Evolutionary conservation across 2,888 invertebrate species (phyloP), one percentile per base, ranked within the genome.

Genomic region (Drosophila quasianomalipes): DNA sequence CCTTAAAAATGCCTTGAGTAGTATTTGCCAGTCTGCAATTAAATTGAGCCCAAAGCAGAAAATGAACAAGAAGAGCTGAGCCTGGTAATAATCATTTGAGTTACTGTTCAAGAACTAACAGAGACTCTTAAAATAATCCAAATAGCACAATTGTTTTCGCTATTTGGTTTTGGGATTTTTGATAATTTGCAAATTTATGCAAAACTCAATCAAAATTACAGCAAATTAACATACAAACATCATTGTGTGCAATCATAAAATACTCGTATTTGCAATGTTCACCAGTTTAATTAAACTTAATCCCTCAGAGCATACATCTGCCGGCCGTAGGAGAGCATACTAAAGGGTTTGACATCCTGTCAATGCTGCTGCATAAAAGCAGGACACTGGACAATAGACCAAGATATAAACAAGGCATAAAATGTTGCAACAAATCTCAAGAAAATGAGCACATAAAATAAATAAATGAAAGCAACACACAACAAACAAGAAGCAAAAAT

Each of bases 241-340:
- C 51, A 37, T 4, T 64, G 54, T 77, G 61, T 65, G 58, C 62
- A 61, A 30, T 28, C 58, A 54, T 49, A 58, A 58, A 59, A 47
- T 55, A 55, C 54, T 55, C 51, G 59, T 60, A 60, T 76, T 74
- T 55, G 55, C 49, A 49, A 54, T 52, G 55, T 33, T 39, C 47
- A 49, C 44, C 59, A 82, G 71, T 82, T 85, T 85, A 87, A 89
- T 85, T 87, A 85, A 87, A 85, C 73, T 64, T 53, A 89, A 89
- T 82, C 47, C 74, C 69, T 49, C 16, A 7, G 35, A 65, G 66
- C 52, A 44, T 9, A 64, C 52, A 63, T 63, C 49, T 33, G 37
- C 10, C 9, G 19, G 31, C 28, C 30, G 54, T 60, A 66, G n/a
- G 51, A 61, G 55, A 73, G 62, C 65, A 77, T 72, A 76, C 63